These are phyloP conservation scores for Epiblema foenella DNA, from an alignment of 2,888 invertebrate genomes.

Conservation along the genomic window DNA sequence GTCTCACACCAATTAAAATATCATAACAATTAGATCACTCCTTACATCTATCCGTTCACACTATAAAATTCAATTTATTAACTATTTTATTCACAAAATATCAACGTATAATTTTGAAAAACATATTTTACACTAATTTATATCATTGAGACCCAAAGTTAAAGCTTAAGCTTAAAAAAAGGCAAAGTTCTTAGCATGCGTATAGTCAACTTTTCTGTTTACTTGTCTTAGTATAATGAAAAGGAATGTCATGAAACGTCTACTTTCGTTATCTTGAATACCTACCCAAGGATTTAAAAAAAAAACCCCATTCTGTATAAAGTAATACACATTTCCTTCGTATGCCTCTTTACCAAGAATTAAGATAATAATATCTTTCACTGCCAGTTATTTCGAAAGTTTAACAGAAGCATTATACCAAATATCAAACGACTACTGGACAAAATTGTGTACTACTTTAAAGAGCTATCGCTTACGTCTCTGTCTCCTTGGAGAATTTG, in stretches of 20 bases:
- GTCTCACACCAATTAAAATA: conserved; percentile 40
- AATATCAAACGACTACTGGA: conserved; percentile 29
- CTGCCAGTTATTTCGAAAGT: conserved; percentile 25
- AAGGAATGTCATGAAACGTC: conserved; percentile 66
- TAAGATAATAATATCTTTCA: conserved; percentile 24
- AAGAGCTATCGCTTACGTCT: conserved; percentile 85
- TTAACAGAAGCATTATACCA: conserved; percentile 31
- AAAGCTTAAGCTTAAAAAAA: conserved; percentile 56
- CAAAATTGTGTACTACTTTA: conserved; percentile 40
- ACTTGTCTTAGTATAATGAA: conserved; percentile 45
- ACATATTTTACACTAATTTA: conserved; percentile 49
- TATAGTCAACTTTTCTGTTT: conserved; percentile 31
- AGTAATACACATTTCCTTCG: conserved; percentile 41
- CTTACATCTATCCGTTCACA: conserved; percentile 46
- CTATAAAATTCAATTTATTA: conserved; percentile 46
- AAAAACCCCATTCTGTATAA: conserved; percentile 9
- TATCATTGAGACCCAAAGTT: conserved; percentile 59
- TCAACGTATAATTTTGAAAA: conserved; percentile 45
- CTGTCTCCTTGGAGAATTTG: conserved; percentile 92
- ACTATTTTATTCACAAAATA: conserved; percentile 51
- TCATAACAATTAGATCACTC: conserved; percentile 45
- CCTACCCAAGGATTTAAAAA: conserved; percentile 17
- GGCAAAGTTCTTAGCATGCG: conserved; percentile 49
- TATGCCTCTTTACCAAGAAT: conserved; percentile 36
- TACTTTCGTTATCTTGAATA: conserved; percentile 49